Evolutionary conservation across 1,140 invertebrate genomes (phyloP), one percentile per base, ranked within the genome.

Genomic region (Meteorus sp.): DNA sequence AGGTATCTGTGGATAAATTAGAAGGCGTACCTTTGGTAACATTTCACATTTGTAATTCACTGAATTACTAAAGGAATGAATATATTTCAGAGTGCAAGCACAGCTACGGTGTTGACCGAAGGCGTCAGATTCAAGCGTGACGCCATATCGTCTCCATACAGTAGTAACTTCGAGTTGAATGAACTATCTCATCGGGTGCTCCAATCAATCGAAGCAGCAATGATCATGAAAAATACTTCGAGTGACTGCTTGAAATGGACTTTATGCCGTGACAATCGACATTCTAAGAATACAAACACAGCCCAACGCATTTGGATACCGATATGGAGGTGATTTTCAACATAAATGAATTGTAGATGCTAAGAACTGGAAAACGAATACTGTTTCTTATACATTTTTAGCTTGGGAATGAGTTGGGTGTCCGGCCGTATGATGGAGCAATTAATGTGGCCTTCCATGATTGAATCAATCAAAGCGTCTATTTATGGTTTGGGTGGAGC

Each of bases 181-280:
- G 85, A 87, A 61, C 72, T 82, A 5, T 75, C 86, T 6, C 76
- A 83, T 35, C 73, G 81, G 43, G 78, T 84, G 27, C 54, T 85
- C 8, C 75, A 78, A 62, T 81, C 86, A 45, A 72, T 84, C 66
- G 79, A 86, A 74, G 79, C 83, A 58, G 66, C 75, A 62, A 59
- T 83, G 60, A 53, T 84, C 55, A 67, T 80, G 29, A 65, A 82
- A 69, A 13, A 73, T 47, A 71, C 82, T 59, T 66, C 75, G 17
- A 81, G 80, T 0, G 75, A 76, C 27, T 89, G 88, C 67, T 69
- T 89, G n/a, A 80, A 84, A 20, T 78, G 82, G 56, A 73, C 76
- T 5, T 71, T 89, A 1, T 89, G 87, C 66, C 76, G 86, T 33
- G 85, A 86, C 27, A 89, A 89, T 67, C 84, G 75, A 55, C 81